Evolutionary conservation across 1,140 invertebrate species (phyloP), one percentile per base, ranked within the genome.

Genomic region (Hycleus cichorii): DNA sequence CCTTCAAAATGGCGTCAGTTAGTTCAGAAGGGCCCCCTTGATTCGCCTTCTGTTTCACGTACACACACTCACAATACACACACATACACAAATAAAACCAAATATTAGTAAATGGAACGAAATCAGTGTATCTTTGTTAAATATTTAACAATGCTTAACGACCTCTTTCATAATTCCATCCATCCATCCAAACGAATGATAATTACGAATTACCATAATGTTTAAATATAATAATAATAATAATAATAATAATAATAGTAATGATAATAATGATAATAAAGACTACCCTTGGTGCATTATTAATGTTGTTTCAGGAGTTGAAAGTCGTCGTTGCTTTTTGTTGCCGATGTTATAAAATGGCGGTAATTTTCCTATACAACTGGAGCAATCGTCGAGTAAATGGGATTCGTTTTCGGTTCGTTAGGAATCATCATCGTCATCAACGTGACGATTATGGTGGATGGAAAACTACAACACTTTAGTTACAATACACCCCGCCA

Each of bases 351-450:
- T 45, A 52, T 63, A 69, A 69, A 69, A 69, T 69, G 67, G 65
- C 67, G 62, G 67, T 66, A 69, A 69, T 69, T 63, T 60, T 58
- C 51, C 32, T 48, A 18, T 18, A 18, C 18, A 18, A 18, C 18
- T 18, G 18, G 18, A 18, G 18, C 18, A 18, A 18, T 18, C 18
- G 18, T 18, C 18, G 18, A 40, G 40, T 47, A 57, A 44, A 60
- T 60, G 57, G 60, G 48, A 58, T 49, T 60, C 63, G 61, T 66
- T 66, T 61, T 63, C 63, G 65, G 63, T 66, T 68, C 67, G 67
- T 68, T 68, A 68, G 61, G 60, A 59, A 52, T 57, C 55, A 55
- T 62, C 64, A 68, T 68, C 32, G 32, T 32, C 32, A 32, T 32
- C 18, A 18, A 18, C 32, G 32, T 32, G 32, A 32, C 18, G 18